These are phyloP conservation scores for Tetragnatha montana DNA, from an alignment of 2,888 invertebrate genomes.

Conservation along the genomic window DNA sequence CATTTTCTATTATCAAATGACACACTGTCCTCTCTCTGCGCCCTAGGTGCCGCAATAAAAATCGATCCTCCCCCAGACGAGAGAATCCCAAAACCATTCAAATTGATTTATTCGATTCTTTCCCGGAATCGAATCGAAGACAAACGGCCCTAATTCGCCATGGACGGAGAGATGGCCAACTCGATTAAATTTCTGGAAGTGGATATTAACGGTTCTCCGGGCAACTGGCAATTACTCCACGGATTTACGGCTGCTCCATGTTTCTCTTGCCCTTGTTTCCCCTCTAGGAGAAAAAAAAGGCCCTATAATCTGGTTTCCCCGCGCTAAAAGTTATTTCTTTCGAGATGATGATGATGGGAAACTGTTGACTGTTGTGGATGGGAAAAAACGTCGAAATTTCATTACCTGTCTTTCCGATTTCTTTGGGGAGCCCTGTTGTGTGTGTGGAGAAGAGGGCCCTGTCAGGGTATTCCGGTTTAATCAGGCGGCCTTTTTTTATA, in stretches of 20 bases:
- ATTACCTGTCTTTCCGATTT: slow-evolving; percentile 7
- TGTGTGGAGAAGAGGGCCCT: too few species aligned
- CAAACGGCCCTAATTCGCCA: background rate
- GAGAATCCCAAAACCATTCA: too few species aligned
- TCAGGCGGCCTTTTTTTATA: slow-evolving; percentile 9
- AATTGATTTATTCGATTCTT: background rate
- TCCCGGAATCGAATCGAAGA: background rate
- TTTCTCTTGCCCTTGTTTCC: background rate
- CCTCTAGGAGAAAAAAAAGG: too few species aligned
- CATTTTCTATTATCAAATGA: too few species aligned
- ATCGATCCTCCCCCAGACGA: too few species aligned
- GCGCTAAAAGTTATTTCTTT: slow-evolving; percentile 23
- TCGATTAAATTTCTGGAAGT: background rate
- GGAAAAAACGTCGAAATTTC: slow-evolving; percentile 22
- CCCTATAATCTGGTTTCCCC: background rate
- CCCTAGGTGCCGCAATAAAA: too few species aligned
- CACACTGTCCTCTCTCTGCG: too few species aligned
- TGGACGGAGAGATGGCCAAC: background rate
- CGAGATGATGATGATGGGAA: slow-evolving; percentile 29
- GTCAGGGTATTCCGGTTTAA: slow-evolving; percentile 6
- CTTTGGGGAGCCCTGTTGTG: background rate
- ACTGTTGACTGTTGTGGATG: slow-evolving; percentile 13
- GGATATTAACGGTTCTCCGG: background rate
- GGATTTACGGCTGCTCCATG: background rate
- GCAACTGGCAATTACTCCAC: background rate